These are phyloP conservation scores for Hyla sarda DNA, from an alignment of 2,113 vertebrate genomes.

Conservation along the genomic window DNA sequence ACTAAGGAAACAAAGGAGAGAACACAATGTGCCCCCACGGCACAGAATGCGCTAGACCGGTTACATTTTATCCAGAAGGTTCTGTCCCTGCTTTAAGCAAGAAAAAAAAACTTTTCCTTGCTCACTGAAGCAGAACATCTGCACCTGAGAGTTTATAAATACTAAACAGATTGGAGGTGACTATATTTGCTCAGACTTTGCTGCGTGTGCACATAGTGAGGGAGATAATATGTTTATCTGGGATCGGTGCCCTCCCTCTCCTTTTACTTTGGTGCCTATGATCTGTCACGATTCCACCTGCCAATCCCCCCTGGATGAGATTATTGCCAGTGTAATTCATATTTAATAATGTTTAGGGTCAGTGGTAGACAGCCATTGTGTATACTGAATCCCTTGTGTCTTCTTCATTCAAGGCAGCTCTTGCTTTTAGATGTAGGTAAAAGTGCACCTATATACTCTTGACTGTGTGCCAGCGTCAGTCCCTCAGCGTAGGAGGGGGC, in stretches of 20 bases:
- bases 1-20: neutral
- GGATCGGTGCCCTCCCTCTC: neutral
- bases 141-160: neutral
- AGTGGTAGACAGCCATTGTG: neutral
- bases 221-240: neutral
- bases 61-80: slow-evolving; percentile 51
- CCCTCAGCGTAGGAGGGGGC: slow-evolving; percentile 42
- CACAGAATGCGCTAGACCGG: neutral
- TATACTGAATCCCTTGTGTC: too few relatives aligned
- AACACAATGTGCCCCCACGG: slow-evolving; percentile 4
- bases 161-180: neutral
- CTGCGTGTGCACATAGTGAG: neutral
- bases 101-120: neutral
- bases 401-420: neutral
- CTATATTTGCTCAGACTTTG: neutral
- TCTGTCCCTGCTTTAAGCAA: slow-evolving; percentile 27
- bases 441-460: slow-evolving; percentile 12
- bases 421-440: neutral
- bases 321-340: neutral
- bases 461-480: slow-evolving; percentile 4
- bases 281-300: slow-evolving; percentile 9
- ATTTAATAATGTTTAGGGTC: neutral
- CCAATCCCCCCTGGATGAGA: neutral
- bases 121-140: slow-evolving; percentile 30
- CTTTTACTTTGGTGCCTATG: neutral